phyloP scores from a whole-genome alignment of 2,113 vertebrate species.

The Scytalopus superciliaris region DNA sequence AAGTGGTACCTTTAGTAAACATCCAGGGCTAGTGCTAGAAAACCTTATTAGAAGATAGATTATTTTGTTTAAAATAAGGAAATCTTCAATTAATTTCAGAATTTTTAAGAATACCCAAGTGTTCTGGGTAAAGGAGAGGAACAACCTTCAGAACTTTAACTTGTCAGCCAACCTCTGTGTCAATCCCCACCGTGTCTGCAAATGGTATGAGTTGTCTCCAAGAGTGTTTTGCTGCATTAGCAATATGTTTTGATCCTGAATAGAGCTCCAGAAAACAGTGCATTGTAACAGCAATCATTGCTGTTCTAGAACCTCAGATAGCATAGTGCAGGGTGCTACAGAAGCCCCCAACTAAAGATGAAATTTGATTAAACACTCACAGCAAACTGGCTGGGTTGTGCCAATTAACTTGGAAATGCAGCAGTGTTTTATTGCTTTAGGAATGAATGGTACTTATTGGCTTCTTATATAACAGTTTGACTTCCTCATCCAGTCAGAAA shows the following conservation, averaged over 20 bases:
- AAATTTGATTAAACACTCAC: conserved; percentile 19
- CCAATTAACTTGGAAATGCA: background rate
- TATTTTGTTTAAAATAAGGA: background rate
- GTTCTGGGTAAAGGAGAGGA: background rate
- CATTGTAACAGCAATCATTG: background rate
- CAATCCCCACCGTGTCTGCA: background rate
- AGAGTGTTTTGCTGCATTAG: background rate
- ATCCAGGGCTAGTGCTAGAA: background rate
- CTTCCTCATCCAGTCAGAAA: conserved; percentile 57
- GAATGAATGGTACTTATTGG: conserved; percentile 33
- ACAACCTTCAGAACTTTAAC: background rate
- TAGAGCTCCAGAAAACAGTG: background rate
- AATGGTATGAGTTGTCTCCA: background rate
- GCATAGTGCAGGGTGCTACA: background rate
- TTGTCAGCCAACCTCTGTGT: background rate
- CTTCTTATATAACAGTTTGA: conserved; percentile 62
- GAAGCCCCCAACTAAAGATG: conserved; percentile 26
- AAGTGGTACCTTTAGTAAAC: conserved; percentile 4
- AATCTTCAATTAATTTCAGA: background rate
- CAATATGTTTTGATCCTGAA: background rate
- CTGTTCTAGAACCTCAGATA: background rate
- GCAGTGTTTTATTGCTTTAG: conserved; percentile 20
- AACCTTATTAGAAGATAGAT: background rate
- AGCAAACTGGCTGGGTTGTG: background rate
- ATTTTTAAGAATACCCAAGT: background rate